Evolutionary conservation across 2,113 vertebrate species (phyloP).

Genomic region (Lophius piscatorius): DNA sequence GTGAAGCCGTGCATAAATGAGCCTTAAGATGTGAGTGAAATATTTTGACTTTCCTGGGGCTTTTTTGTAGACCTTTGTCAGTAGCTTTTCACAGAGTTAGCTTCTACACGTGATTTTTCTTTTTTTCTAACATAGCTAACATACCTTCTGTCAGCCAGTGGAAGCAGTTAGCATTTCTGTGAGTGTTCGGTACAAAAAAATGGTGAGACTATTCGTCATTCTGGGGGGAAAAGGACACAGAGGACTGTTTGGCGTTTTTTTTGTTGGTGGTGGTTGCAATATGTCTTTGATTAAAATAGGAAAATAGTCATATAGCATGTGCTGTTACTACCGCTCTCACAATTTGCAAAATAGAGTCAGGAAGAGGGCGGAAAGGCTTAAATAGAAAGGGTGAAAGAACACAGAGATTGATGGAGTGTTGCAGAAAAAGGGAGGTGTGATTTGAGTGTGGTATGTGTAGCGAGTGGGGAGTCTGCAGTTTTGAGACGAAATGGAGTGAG

Average conservation of each 20-base stretch:
- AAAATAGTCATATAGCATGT: conserved; percentile 70
- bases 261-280: conserved; percentile 65
- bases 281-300: conserved; percentile 80
- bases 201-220: conserved; percentile 73
- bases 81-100: conserved; percentile 38
- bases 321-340: conserved; percentile 66
- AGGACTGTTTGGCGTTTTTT: conserved; percentile 42
- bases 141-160: conserved; percentile 44
- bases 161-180: conserved; percentile 39
- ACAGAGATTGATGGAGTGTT: conserved; percentile 62
- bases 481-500: conserved; percentile 73
- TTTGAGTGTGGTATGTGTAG: conserved; percentile 69
- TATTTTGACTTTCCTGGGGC: conserved; percentile 46
- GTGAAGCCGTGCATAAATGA: conserved; percentile 24
- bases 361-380: conserved; percentile 51
- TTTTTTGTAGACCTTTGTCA: conserved; percentile 33
- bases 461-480: conserved; percentile 58
- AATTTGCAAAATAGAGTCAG: conserved; percentile 63
- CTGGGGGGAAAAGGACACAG: conserved; percentile 43
- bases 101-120: conserved; percentile 52
- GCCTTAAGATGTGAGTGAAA: conserved; percentile 42
- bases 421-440: conserved; percentile 71
- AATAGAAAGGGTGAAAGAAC: conserved; percentile 43
- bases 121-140: too few species aligned
- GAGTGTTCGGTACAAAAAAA: conserved; percentile 60